Evolutionary conservation across 2,113 vertebrate genomes (phyloP), one percentile per base, ranked within the genome.

Genomic region (Cynoglossus semilaevis): DNA sequence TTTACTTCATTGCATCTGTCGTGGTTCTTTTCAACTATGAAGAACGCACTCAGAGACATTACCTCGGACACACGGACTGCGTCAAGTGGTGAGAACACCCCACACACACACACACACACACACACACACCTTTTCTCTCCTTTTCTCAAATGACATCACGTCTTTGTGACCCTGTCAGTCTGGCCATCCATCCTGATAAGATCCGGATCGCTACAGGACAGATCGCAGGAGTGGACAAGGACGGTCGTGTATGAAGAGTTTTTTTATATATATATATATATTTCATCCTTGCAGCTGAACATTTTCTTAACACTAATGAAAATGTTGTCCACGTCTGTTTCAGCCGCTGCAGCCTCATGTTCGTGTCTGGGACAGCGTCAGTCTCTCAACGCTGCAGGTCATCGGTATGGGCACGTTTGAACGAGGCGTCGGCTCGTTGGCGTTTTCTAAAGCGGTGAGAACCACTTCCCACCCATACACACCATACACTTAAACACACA

Each of bases 171-270:
- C 60, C 1, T 47, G 71, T 70, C 89, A 99, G 96, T 84, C 92
- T 99, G 77, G 94, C 96, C 76, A 80, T 99, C 82, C 97, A 99
- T 89, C 97, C 97, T 40, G 97, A 99, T 90, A 96, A 97, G 90
- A 99, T 98, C 79, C 94, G 96, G 59, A 98, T 99, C 47, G 97
- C 96, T 71, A 98, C 97, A 49, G 97, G 97, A 85, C 97, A 99
- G 91, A 93, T 97, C 45, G 96, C 97, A 69, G 97, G 97, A 81
- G 97, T 99, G 83, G 95, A 99, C 91, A 99, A 99, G 88, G 96
- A 98, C 66, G 97, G 96, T 87, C 93, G 97, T 87, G 97, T 99
- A 18, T 85, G 42, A 4, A 29, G 6, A 2, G 3, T 29, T 29
- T 29, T 7, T 40, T 40, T 40, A n/a, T n/a, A n/a, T n/a, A n/a